Percentiles rank a stretch among this genome's conserved stretches.
phyloP scores from a whole-genome alignment of 2,797 vertebrate species.

The Centropyge bicolor region DNA sequence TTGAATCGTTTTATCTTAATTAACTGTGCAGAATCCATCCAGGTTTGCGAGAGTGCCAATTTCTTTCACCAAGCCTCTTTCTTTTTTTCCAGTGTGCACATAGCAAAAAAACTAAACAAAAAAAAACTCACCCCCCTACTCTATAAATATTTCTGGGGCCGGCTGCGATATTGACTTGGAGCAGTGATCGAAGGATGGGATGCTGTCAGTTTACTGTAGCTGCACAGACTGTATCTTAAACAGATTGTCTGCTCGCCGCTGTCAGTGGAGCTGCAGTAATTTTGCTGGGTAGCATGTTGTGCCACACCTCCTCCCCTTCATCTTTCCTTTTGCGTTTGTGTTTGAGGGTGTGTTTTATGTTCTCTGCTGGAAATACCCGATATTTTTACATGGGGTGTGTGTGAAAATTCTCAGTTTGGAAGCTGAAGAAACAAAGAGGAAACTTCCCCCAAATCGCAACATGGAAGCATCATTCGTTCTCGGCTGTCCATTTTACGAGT shows the following conservation, averaged over 20 bases:
- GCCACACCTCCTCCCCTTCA: conserved; percentile 28
- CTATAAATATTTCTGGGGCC: conserved; percentile 76
- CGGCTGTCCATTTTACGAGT: conserved; percentile 18
- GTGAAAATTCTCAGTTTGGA: conserved; percentile 9
- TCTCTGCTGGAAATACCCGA: not conserved
- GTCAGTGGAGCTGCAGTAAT: conserved; percentile 41
- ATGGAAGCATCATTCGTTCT: conserved; percentile 19
- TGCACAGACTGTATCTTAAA: conserved; percentile 68
- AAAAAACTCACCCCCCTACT: not conserved
- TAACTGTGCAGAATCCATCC: conserved; percentile 85
- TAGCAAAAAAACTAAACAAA: conserved; percentile 14
- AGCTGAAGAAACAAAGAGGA: conserved; percentile 6
- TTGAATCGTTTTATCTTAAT: conserved; percentile 88
- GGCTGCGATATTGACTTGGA: conserved; percentile 65
- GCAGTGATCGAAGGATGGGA: conserved; percentile 75
- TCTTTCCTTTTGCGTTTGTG: not conserved
- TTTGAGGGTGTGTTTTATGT: conserved; percentile 6
- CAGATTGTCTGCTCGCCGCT: conserved; percentile 49
- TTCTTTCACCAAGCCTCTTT: conserved; percentile 58
- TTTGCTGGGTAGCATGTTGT: conserved; percentile 10
- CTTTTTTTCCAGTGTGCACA: conserved; percentile 44
- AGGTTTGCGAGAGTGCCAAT: conserved; percentile 74
- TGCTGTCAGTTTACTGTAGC: conserved; percentile 58
- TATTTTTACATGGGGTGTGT: not conserved
- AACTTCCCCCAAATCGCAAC: conserved; percentile 19